These are phyloP conservation scores for Holotrichia oblita DNA, from an alignment of 1,140 invertebrate species.

Conservation along the genomic window DNA sequence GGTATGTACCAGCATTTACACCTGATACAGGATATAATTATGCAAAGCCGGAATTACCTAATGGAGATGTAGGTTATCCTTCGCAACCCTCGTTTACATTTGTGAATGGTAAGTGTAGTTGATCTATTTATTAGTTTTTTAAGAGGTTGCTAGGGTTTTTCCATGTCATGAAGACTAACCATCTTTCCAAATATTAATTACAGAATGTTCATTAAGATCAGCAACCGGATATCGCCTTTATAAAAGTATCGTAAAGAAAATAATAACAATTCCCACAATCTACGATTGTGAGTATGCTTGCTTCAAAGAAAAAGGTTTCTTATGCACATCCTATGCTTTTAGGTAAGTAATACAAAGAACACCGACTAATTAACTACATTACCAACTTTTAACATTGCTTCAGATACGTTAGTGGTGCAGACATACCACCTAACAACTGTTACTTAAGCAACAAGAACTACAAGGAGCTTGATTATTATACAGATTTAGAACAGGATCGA, in stretches of 20 bases:
- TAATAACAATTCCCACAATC: constrained; percentile 70
- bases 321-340: constrained; percentile 79
- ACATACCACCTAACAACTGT: constrained; percentile 73
- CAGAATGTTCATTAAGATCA: constrained; percentile 78
- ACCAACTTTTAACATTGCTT: constrained; percentile 41
- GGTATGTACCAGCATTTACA: constrained; percentile 38
- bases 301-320: constrained; percentile 73
- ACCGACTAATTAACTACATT: too few relatives aligned
- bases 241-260: constrained; percentile 70
- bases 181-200: constrained; percentile 46
- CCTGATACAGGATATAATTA: background rate
- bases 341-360: constrained; percentile 63
- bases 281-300: constrained; percentile 80
- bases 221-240: constrained; percentile 77
- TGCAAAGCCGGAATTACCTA: constrained; percentile 1
- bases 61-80: constrained; percentile 22
- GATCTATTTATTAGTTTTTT: too few relatives aligned
- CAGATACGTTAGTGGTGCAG: constrained; percentile 61
- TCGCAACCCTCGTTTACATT: background rate
- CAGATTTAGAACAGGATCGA: constrained; percentile 76
- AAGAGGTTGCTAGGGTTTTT: too few relatives aligned
- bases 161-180: too few relatives aligned
- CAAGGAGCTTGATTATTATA: constrained; percentile 74
- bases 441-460: constrained; percentile 75
- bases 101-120: background rate